Evolutionary conservation across 2,113 vertebrate genomes (phyloP), one percentile per base, ranked within the genome.

Genomic region (Camelus dromedarius): DNA sequence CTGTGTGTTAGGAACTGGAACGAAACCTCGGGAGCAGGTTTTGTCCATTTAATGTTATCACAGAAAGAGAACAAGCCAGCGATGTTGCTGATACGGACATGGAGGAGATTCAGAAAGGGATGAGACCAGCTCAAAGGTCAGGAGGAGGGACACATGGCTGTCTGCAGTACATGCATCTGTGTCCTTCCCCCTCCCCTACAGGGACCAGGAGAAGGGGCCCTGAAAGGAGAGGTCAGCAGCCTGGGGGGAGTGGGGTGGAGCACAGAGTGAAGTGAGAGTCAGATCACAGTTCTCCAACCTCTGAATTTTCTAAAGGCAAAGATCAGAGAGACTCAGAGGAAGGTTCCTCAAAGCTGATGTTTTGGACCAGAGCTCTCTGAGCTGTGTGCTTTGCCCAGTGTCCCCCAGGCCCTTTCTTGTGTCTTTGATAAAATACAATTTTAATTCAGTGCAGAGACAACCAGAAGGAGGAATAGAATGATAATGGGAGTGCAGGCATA

Each of bases 111-210:
- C 67, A 19, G 58, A 64, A 64, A 85, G 50, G 13, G 24, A 4
- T 18, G n/a, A 70, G 77, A 50, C 52, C 32, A 35, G 42, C 26
- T 26, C 60, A 5, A 52, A 30, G 12, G 7, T 2, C 19, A 16
- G 16, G 18, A 30, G 60, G 54, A 48, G 46, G 75, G n/a, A 35
- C 5, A 30, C 0, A 11, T 11, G 5, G 54, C 30, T 8, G 1
- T 60, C 15, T 30, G n/a, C 3, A 42, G 4, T 10, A 3, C 1
- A 14, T 15, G 32, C n/a, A 50, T 18, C 26, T 0, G 1, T 1
- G 42, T 28, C 50, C 48, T 67, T 73, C 56, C 60, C 18, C 30
- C 2, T 42, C 28, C 14, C 24, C 3, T 32, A 24, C 8, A n/a
- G n/a, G 38, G 35, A 26, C 42, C 62, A 14, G 35, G n/a, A 18